Percentiles rank a stretch among this genome's conserved stretches.
These are phyloP conservation scores for Epinotia brunnichana DNA, from an alignment of 2,888 invertebrate species.

Conservation along the genomic window DNA sequence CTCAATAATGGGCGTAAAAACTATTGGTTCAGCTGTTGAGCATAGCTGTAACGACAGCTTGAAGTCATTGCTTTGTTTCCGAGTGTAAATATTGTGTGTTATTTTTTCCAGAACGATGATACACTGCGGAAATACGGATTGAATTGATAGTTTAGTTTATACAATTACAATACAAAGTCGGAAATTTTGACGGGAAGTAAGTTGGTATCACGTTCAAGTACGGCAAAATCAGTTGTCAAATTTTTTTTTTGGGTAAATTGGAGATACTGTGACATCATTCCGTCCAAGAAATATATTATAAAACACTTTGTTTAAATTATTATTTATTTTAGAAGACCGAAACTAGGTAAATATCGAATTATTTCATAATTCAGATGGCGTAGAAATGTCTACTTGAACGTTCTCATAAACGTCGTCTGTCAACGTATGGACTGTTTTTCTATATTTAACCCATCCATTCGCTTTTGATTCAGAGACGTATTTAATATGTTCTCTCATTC, in stretches of 20 bases:
- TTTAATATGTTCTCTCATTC: too few species aligned
- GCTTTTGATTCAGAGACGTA: not conserved
- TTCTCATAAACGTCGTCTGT: not conserved
- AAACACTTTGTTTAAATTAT: not conserved
- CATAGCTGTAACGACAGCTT: constrained; percentile 25
- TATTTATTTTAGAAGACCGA: not conserved
- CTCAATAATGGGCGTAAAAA: constrained; percentile 26
- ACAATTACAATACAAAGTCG: constrained; percentile 26
- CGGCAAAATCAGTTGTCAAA: not conserved
- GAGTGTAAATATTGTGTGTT: constrained; percentile 44
- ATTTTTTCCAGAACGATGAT: constrained; percentile 32
- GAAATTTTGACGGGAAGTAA: constrained; percentile 37
- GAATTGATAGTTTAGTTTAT: constrained; percentile 7
- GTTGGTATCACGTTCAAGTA: constrained; percentile 28
- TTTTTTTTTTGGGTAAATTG: not conserved
- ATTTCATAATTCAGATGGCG: not conserved
- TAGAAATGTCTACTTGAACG: constrained; percentile 2
- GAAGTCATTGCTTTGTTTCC: constrained; percentile 43
- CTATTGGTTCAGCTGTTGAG: constrained; percentile 39
- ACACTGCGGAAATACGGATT: constrained; percentile 30
- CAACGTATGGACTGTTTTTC: not conserved
- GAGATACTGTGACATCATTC: not conserved
- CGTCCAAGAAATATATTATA: not conserved
- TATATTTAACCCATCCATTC: not conserved
- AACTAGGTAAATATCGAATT: not conserved